Evolutionary conservation across 2,113 vertebrate genomes (phyloP), one percentile per base, ranked within the genome.

Genomic region (Chitala chitala): DNA sequence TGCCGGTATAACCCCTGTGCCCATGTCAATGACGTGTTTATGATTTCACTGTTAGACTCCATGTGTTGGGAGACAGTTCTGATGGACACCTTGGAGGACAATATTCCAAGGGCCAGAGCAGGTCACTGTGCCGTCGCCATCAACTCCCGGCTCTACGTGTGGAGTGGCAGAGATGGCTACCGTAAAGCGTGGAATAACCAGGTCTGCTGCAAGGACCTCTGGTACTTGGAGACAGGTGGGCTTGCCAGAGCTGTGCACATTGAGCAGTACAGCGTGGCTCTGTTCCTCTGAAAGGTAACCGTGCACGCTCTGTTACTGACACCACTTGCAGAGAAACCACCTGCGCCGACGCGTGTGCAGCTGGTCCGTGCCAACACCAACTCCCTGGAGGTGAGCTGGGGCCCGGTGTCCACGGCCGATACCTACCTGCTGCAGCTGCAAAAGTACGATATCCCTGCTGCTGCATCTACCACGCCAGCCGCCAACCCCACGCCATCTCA

Each of bases 111-210:
- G 26, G 93, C 94, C 6, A 85, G 94, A 10, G 93, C 94, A 0
- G 93, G 94, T 3, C 94, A 95, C 83, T 95, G 93, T 15, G 88
- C 93, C 0, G 94, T 94, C 0, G 87, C 92, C 56, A 94, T 95
- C 80, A 92, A 93, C 66, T 92, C 91, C 1, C 86, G 94, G 26
- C 87, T 95, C 3, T 94, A 92, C 56, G 91, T 94, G 50, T 95
- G 93, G 94, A 95, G 94, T 31, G 94, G 94, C 8, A 85, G 94
- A 0, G 94, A 95, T 0, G 94, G 94, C 42, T 95, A 95, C 82
- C 90, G 93, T 42, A 95, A 95, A 74, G 93, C 94, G 75, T 95
- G 94, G 94, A 94, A 95, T 83, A 94, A 94, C 86, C 94, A 94
- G 83, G 94, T 94, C 63, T 94, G 93, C 89, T 95, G 94, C 81